Base-by-base conservation (phyloP, 2,888 invertebrate species). In the Melieria picta region DNA sequence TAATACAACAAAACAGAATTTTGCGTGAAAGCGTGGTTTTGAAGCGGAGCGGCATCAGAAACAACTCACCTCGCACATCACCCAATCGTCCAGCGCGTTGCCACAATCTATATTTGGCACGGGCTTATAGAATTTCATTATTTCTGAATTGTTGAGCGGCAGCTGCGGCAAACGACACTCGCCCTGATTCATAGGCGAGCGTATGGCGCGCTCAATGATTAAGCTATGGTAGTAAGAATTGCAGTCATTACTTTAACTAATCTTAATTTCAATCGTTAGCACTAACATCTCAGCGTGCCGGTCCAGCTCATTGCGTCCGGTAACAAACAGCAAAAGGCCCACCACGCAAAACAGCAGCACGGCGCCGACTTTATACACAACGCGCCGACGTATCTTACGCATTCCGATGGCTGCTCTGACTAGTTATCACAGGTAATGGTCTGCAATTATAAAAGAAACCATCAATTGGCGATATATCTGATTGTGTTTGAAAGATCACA, bases 101-200 rank as follows among this genome's bases (percentile, higher is more conserved):
- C 89, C 88, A 82, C 97, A 97, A 11, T 89, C 86, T 4, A 96
- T 87, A 71, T 81, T 80, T 0, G 90, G 89, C 0, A 91, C 89
- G 11, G 90, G 88, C 10, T 89, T 84, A 72, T 94, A 90, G 79
- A 93, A 94, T 81, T 91, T 90, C 86, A 91, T 91, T 50, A 96
- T 92, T 79, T 93, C 93, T 7, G 91, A 90, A 74, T 92, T 91
- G 79, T 91, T 89, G 48, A 93, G 86, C 7, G 92, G 90, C 72
- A 94, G 85, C 65, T 89, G 84, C 0, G 93, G 93, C 78, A 91
- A 89, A 76, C 89, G 90, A 77, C 93, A 93, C 45, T 90, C 89
- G 62, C 85, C 84, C 69, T 84, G 85, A 80, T 88, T 89, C 69
- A 86, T 84, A 67, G 82, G 77, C 1, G 87, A 86, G 71, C 86